Conservation (phyloP, 1,140 invertebrate species). For the Bombus superbus region DNA sequence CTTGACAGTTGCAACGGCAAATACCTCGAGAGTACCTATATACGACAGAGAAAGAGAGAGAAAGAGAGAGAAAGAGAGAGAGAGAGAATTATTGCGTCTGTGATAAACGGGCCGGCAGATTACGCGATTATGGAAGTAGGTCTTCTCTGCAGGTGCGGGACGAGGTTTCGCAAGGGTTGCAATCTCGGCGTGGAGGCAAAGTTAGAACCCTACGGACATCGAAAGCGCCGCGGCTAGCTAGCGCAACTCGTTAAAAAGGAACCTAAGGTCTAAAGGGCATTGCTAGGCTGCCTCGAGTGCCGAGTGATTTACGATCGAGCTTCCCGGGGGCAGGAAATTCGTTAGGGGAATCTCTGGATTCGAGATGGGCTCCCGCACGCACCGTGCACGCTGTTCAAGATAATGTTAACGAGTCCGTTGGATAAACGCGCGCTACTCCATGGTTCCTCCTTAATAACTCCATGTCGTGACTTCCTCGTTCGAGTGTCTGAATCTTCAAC, state of each 20-base stretch:
- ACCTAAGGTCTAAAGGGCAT: slow-evolving; percentile 58
- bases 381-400: slow-evolving; percentile 59
- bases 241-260: slow-evolving; percentile 66
- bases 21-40: slow-evolving; percentile 27
- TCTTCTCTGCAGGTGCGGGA: slow-evolving; percentile 10
- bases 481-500: slow-evolving; percentile 21
- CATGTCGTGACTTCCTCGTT: slow-evolving; percentile 62
- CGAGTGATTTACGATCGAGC: slow-evolving; percentile 71
- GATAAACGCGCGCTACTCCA: slow-evolving; percentile 56
- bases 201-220: slow-evolving; percentile 48
- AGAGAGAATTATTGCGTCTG: slow-evolving; percentile 47
- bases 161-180: background rate
- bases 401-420: slow-evolving; percentile 70
- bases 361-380: slow-evolving; percentile 70
- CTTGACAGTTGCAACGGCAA: slow-evolving; percentile 25
- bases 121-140: slow-evolving; percentile 58
- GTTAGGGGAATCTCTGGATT: slow-evolving; percentile 72
- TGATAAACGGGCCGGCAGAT: slow-evolving; percentile 52
- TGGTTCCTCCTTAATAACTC: slow-evolving; percentile 64
- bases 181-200: slow-evolving; percentile 15
- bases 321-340: slow-evolving; percentile 72
- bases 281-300: slow-evolving; percentile 57
- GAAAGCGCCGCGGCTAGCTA: slow-evolving; percentile 30
- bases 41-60: background rate
- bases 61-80: slow-evolving; percentile 4